phyloP scores from a whole-genome alignment of 2,888 invertebrate genomes.

The Leptodirus hochenwartii region DNA sequence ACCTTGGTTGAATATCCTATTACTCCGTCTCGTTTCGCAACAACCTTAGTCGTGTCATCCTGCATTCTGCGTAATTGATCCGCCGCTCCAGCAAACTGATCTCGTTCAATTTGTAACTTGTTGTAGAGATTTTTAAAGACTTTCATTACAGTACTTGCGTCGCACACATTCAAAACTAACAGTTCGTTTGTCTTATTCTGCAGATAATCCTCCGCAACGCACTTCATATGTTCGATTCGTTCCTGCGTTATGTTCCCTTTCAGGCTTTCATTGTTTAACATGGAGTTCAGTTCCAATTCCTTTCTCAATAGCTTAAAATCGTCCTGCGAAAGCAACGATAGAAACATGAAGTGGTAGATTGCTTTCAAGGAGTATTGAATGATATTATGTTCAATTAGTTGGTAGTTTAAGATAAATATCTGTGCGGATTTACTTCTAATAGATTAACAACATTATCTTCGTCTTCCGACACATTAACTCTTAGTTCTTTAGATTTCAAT shows the following conservation, averaged over 20 bases:
- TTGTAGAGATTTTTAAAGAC: conserved; percentile 20
- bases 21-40: too few species aligned
- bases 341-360: too few species aligned
- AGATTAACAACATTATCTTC: conserved; percentile 16
- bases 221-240: conserved; percentile 21
- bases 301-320: conserved; percentile 19
- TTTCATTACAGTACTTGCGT: conserved; percentile 21
- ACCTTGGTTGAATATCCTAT: too few species aligned
- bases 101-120: conserved; percentile 8
- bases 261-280: conserved; percentile 23
- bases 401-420: not conserved
- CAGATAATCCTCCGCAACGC: conserved; percentile 22
- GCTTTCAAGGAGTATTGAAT: conserved; percentile 6
- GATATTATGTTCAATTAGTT: not conserved
- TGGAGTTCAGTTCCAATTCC: conserved; percentile 22
- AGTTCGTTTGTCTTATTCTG: conserved; percentile 22
- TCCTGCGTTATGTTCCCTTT: conserved; percentile 20
- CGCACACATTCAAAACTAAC: conserved; percentile 22
- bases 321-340: conserved; percentile 15
- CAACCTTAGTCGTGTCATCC: too few species aligned
- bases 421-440: conserved; percentile 14
- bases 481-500: conserved; percentile 16
- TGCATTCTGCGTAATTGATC: too few species aligned
- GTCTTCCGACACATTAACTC: conserved; percentile 13
- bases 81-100: too few species aligned